Evolutionary conservation across 2,888 invertebrate genomes (phyloP).

Genomic region (Chaetoderma sp.): DNA sequence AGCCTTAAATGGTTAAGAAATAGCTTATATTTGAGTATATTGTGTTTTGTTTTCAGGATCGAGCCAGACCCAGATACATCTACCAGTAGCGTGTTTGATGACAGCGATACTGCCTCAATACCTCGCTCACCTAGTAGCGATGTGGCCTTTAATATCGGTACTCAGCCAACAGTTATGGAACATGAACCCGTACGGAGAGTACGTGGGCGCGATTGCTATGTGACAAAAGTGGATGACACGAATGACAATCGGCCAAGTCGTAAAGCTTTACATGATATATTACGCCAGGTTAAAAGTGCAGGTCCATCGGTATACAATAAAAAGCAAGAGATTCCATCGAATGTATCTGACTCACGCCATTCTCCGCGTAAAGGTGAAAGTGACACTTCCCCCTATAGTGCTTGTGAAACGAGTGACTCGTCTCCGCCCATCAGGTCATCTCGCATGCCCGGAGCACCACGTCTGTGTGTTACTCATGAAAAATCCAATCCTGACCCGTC

Average conservation of each 20-base stretch:
- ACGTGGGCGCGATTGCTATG: no score
- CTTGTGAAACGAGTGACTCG: no score
- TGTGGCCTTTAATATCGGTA: conserved; percentile 28
- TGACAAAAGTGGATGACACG: no score
- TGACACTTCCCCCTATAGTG: no score
- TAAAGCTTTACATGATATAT: neutral
- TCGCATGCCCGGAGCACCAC: conserved; percentile 33
- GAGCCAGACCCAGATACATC: conserved; percentile 61
- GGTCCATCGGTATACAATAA: neutral
- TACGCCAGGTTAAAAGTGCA: neutral
- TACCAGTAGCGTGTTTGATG: conserved; percentile 59
- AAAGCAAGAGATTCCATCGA: neutral
- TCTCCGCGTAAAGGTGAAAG: neutral
- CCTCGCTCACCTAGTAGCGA: conserved; percentile 58
- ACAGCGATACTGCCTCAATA: conserved; percentile 53
- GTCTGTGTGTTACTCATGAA: conserved; percentile 42
- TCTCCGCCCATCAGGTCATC: neutral
- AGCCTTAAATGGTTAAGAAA: no score
- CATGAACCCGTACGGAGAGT: no score
- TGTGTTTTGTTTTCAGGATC: conserved; percentile 45
- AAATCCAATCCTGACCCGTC: no score
- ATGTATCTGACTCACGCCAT: neutral
- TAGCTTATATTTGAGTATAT: no score
- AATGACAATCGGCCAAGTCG: no score
- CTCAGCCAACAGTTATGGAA: neutral